phyloP scores from a whole-genome alignment of 2,888 invertebrate species.

The Dicranocentrus wangi region DNA sequence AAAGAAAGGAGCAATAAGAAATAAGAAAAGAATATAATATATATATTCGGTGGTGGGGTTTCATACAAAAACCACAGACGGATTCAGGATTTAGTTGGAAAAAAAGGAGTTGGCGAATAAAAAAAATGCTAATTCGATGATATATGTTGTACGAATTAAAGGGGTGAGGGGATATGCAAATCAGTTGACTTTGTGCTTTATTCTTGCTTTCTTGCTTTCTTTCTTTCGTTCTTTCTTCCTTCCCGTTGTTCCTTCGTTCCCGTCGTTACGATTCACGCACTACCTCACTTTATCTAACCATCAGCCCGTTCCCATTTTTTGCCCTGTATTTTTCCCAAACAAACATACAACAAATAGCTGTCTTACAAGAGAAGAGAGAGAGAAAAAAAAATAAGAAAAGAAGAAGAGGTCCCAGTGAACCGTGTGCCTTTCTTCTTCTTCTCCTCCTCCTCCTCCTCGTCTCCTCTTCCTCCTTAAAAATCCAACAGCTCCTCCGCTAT shows the following conservation, averaged over 20 bases:
- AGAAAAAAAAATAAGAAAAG: conserved; percentile 15
- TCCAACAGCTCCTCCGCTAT: no score
- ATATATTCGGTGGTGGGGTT: no score
- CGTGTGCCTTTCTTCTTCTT: no score
- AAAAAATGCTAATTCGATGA: conserved; percentile 51
- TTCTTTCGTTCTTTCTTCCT: conserved; percentile 4
- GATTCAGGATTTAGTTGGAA: conserved; percentile 19
- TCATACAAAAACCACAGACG: background rate
- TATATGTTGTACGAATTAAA: conserved; percentile 33
- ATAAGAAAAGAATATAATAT: no score
- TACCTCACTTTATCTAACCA: no score
- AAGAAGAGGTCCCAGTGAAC: no score
- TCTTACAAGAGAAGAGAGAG: background rate
- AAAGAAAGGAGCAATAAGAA: background rate
- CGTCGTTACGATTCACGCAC: background rate
- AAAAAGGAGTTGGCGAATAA: background rate
- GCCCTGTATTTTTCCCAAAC: background rate
- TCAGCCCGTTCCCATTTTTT: no score
- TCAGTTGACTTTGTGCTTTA: conserved; percentile 53
- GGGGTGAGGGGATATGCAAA: conserved; percentile 33
- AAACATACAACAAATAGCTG: conserved; percentile 28
- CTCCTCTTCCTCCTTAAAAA: no score
- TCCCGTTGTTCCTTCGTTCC: background rate
- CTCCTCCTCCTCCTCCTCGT: no score
- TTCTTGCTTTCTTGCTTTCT: no score